Conservation (phyloP, 2,113 vertebrate genomes). For the Indri indri region DNA sequence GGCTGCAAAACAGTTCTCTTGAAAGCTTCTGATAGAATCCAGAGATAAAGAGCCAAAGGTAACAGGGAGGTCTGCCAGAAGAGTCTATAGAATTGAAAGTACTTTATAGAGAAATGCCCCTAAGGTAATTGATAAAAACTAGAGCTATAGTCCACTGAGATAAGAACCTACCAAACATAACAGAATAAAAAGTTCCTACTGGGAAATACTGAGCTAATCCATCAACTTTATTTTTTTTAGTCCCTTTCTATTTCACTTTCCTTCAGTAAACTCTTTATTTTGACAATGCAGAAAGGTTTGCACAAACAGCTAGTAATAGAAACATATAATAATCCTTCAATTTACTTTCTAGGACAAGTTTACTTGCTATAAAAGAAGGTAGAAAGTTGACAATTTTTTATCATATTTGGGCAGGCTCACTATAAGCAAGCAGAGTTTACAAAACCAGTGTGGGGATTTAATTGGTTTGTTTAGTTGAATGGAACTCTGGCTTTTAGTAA, state of each 20-base stretch:
- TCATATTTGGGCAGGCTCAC: neutral
- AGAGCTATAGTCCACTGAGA: slow-evolving; percentile 52
- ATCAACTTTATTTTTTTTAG: slow-evolving; percentile 71
- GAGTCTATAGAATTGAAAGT: slow-evolving; percentile 60
- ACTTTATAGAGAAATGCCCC: slow-evolving; percentile 61
- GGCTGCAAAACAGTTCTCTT: slow-evolving; percentile 57
- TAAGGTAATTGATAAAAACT: slow-evolving; percentile 73
- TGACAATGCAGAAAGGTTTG: slow-evolving; percentile 57
- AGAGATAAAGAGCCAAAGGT: slow-evolving; percentile 65
- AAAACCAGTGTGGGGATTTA: neutral
- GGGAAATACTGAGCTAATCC: slow-evolving; percentile 71
- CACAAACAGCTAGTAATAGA: slow-evolving; percentile 41
- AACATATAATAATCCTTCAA: slow-evolving; percentile 56
- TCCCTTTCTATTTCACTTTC: slow-evolving; percentile 64
- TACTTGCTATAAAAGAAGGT: neutral
- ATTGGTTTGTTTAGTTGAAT: neutral
- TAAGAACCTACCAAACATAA: slow-evolving; percentile 74
- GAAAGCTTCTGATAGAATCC: slow-evolving; percentile 67
- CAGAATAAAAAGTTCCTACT: slow-evolving; percentile 65
- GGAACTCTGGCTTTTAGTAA: neutral
- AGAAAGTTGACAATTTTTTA: neutral
- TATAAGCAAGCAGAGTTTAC: neutral
- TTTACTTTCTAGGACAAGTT: slow-evolving; percentile 51
- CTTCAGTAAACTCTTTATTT: slow-evolving; percentile 68
- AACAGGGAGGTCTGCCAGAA: slow-evolving; percentile 61